A percentile compares a stretch with the other conserved stretches of the same genome.
These are phyloP conservation scores for Siphamia tubifer DNA, from an alignment of 2,113 vertebrate species.

Conservation along the genomic window DNA sequence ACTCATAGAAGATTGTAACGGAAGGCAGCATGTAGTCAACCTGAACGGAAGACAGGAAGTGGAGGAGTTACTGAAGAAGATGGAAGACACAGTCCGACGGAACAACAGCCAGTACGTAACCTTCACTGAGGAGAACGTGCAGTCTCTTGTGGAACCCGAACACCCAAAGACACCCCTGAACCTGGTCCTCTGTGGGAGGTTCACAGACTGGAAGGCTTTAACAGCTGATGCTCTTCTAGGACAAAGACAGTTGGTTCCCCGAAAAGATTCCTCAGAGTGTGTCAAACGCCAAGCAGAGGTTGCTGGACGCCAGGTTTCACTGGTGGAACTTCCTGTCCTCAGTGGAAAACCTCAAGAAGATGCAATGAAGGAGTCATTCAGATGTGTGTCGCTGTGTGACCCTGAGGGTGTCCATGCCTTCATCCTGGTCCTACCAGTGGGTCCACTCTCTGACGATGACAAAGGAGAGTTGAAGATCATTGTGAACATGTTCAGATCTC, in stretches of 20 bases:
- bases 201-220: conserved; percentile 11
- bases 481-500: background rate
- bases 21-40: background rate
- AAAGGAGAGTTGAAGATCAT: conserved; percentile 41
- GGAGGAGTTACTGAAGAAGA: conserved; percentile 13
- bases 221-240: conserved; percentile 23
- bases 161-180: conserved; percentile 4
- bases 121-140: background rate
- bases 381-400: conserved; percentile 18
- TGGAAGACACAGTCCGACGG: conserved; percentile 9
- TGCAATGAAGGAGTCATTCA: background rate
- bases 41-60: background rate
- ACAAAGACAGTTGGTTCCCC: background rate
- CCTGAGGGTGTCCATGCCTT: conserved; percentile 39
- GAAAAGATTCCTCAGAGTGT: background rate
- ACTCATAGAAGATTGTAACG: conserved; percentile 23
- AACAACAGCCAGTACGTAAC: conserved; percentile 23
- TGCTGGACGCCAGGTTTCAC: conserved; percentile 4
- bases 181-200: conserved; percentile 43
- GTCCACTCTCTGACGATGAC: conserved; percentile 17
- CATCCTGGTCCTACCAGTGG: conserved; percentile 25
- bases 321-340: conserved; percentile 41
- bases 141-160: background rate
- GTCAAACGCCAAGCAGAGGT: conserved; percentile 26
- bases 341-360: background rate